Evolutionary conservation across 2,888 invertebrate species (phyloP), one percentile per base, ranked within the genome.

Genomic region (Pterostichus niger): DNA sequence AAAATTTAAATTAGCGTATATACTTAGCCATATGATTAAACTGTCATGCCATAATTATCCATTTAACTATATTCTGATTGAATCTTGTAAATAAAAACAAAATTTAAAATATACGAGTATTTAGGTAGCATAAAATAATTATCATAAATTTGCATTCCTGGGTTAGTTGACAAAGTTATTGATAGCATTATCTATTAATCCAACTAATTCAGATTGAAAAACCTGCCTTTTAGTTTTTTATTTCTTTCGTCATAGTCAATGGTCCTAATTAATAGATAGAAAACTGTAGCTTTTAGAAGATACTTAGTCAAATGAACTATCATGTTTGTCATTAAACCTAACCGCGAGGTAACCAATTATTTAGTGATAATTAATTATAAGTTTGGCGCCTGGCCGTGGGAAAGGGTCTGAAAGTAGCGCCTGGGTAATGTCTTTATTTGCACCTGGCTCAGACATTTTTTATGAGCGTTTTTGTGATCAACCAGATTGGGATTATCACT

Each of bases 361-460:
- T 61, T 61, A 61, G 33, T 31, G 31, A 24, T 61, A 61, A 61
- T 61, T 61, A 61, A 61, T 61, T 13, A 54, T 13, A 17, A 54
- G 54, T 17, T 54, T 31, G 61, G 11, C 35, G 61, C 61, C 35
- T 61, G 61, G n/a, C 17, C 61, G 61, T 61, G 61, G 61, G 61
- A 61, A 61, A 24, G n/a, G 61, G 17, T 54, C 15, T 15, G n/a
- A 13, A 61, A 54, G 33, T 35, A 35, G 13, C 61, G 61, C 61
- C 33, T 61, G 33, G 13, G 13, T 61, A 31, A 61, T 61, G 61
- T 61, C 61, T 61, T 61, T 9, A 61, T 61, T 61, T 61, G 31
- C 61, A 61, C 61, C 61, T 61, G 61, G 61, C 33, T 5, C n/a
- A n/a, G 7, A 17, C 6, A 61, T 13, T 59, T 59, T 59, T 59